Evolutionary conservation across 2,888 invertebrate genomes (phyloP).

Genomic region (Lasioglossum villosulum): DNA sequence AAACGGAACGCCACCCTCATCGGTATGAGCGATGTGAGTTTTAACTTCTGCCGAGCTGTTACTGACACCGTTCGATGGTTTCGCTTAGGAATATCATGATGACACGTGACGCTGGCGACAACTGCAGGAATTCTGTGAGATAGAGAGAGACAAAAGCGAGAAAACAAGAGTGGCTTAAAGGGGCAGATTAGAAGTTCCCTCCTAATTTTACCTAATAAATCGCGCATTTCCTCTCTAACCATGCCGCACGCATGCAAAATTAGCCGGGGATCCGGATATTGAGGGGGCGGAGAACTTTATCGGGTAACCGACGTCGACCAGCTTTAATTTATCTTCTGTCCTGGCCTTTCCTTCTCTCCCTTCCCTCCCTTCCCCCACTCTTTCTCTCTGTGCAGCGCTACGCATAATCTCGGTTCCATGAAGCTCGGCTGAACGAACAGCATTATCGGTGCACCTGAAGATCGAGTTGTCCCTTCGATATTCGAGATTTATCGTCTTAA

Average conservation of each 20-base stretch:
- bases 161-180: constrained; percentile 60
- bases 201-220: constrained; percentile 73
- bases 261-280: constrained; percentile 64
- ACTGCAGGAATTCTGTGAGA: not conserved
- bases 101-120: not conserved
- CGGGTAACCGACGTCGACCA: constrained; percentile 57
- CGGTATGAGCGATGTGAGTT: constrained; percentile 19
- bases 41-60: not conserved
- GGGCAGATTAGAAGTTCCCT: constrained; percentile 72
- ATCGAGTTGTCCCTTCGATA: constrained; percentile 54
- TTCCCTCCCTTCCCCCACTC: constrained; percentile 33
- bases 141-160: not conserved
- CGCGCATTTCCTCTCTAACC: constrained; percentile 58
- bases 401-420: constrained; percentile 41
- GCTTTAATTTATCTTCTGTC: constrained; percentile 63
- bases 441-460: constrained; percentile 53
- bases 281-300: constrained; percentile 65
- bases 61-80: constrained; percentile 31
- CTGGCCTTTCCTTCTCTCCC: constrained; percentile 42
- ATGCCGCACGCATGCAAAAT: constrained; percentile 63
- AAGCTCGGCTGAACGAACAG: constrained; percentile 13
- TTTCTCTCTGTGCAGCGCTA: constrained; percentile 9
- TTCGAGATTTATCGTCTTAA: constrained; percentile 59
- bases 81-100: constrained; percentile 20
- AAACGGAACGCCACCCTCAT: not conserved